Evolutionary conservation across 1,140 invertebrate genomes (phyloP), one percentile per base, ranked within the genome.

Genomic region (Stegodyphus mimosarum): DNA sequence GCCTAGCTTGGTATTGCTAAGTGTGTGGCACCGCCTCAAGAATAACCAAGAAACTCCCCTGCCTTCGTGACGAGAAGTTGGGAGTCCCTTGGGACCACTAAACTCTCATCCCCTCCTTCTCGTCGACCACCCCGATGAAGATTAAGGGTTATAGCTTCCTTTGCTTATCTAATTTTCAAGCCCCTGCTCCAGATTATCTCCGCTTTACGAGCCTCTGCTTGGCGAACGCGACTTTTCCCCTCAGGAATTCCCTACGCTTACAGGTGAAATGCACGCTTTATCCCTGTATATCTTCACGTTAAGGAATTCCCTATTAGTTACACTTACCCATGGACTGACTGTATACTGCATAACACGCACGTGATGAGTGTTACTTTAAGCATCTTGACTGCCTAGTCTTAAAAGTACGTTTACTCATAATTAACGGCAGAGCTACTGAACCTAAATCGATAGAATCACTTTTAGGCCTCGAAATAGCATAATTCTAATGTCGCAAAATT

Each of bases 141-240:
- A 83, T 83, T 83, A 74, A 83, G 80, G 80, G 71, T 74, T 83
- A 83, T 74, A 55, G 71, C 53, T 83, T 48, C 80, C 71, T 73
- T 67, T 83, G 80, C 80, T 83, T 83, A 83, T 83, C 80, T 83
- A 83, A 83, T 83, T 83, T 83, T 83, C 80, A 83, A 74, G 80
- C 80, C 69, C 60, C 80, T 53, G 80, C 80, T 74, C 55, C 80
- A 67, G 80, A 83, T 83, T 74, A 83, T 83, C 63, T 63, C 49
- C 80, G 72, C 70, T 83, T 83, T 83, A 83, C 80, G 80, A 83
- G 33, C 33, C 33, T 33, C 33, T 33, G 33, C 33, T 33, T 33
- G 33, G 33, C 33, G 33, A 33, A 3, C 33, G 33, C 33, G 33
- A 74, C 49, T 74, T 83, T 83, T 83, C 33, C 72, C 80, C 80